Percentiles rank a stretch among this genome's conserved stretches.
These are phyloP conservation scores for Artibeus lituratus DNA, from an alignment of 2,797 vertebrate genomes.

Conservation along the genomic window DNA sequence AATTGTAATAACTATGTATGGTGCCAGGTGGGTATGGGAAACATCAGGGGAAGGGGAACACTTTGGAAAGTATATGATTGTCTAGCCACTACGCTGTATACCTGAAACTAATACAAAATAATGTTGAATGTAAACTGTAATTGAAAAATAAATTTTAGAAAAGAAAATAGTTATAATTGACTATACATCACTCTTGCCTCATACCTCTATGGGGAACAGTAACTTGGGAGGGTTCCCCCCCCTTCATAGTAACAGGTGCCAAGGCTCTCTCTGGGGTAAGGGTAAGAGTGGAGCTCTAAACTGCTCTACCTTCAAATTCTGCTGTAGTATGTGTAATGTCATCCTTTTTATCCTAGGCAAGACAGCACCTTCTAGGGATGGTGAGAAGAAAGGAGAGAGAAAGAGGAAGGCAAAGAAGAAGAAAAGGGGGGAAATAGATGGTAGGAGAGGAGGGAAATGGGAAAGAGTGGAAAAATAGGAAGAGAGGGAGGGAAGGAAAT, in stretches of 20 bases:
- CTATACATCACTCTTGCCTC: not conserved
- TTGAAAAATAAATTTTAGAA: not conserved
- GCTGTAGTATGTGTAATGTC: not conserved
- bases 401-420: not conserved
- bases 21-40: not conserved
- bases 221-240: not conserved
- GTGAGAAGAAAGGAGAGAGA: not conserved
- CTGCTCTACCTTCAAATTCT: not conserved
- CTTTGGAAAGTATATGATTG: not conserved
- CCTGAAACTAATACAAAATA: not conserved
- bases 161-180: not conserved
- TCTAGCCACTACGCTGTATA: not conserved
- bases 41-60: not conserved
- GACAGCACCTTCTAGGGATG: not conserved
- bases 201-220: not conserved
- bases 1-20: not conserved
- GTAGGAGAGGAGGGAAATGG: not conserved
- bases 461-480: not conserved
- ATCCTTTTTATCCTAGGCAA: not conserved
- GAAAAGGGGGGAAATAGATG: not conserved
- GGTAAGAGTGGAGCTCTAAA: not conserved
- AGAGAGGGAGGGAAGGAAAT: not conserved
- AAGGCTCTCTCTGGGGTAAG: not conserved
- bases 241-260: not conserved
- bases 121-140: not conserved